Evolutionary conservation across 2,797 vertebrate species (phyloP).

Genomic region (Sciurus vulgaris): DNA sequence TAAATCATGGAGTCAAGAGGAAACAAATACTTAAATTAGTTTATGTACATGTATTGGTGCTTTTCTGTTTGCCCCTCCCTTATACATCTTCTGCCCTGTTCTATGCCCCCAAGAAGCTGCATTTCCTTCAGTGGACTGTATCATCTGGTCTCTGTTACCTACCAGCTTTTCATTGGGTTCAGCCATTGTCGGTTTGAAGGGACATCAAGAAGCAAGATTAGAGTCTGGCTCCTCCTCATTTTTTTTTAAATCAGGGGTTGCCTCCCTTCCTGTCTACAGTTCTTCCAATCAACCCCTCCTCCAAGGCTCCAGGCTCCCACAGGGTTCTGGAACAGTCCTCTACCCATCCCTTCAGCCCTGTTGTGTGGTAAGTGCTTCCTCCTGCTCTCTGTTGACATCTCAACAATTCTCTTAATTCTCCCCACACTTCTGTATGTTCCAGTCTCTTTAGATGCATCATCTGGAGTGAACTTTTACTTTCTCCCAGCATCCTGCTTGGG

Average conservation of each 20-base stretch:
- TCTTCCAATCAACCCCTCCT: not conserved
- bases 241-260: not conserved
- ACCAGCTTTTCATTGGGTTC: not conserved
- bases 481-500: not conserved
- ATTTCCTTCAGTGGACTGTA: not conserved
- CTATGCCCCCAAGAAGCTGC: not conserved
- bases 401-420: not conserved
- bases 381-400: not conserved
- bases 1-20: not conserved
- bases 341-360: not conserved
- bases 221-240: not conserved
- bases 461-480: not conserved
- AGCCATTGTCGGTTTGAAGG: too few species aligned
- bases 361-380: not conserved
- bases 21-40: not conserved
- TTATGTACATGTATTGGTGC: not conserved
- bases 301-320: too few species aligned
- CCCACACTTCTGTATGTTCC: not conserved
- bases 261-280: rapidly evolving
- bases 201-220: not conserved
- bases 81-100: not conserved
- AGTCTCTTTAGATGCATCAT: not conserved
- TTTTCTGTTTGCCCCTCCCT: not conserved
- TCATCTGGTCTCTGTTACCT: not conserved
- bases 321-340: not conserved